These are phyloP conservation scores for Ascaphus truei DNA, from an alignment of 2,113 vertebrate species.

Conservation along the genomic window DNA sequence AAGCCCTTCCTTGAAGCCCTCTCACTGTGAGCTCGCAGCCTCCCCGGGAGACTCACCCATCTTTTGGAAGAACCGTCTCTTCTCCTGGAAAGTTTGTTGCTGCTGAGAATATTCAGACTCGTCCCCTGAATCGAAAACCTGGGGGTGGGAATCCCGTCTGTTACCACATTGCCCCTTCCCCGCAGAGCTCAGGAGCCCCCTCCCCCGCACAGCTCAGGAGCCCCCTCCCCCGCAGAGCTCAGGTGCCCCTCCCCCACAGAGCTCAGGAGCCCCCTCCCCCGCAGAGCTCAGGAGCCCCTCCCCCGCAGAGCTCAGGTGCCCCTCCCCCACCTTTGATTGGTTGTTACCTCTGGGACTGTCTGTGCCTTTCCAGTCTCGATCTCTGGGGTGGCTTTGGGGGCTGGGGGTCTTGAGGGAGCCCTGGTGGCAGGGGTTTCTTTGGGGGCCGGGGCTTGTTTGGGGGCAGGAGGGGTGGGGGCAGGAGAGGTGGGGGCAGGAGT, in stretches of 20 bases:
- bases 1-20: too few species aligned
- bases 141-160: neutral
- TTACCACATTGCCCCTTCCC: neutral
- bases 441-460: neutral
- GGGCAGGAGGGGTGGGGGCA: conserved; percentile 10
- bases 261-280: neutral
- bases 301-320: neutral
- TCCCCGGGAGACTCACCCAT: conserved; percentile 74
- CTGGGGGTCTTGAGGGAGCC: neutral
- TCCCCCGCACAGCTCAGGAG: neutral
- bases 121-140: neutral
- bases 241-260: neutral
- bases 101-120: conserved; percentile 25
- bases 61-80: conserved; percentile 80
- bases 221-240: neutral
- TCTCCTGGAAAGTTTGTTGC: conserved; percentile 71
- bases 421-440: conserved; percentile 2
- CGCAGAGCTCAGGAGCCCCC: neutral
- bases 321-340: too few species aligned
- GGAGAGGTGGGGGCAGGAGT: conserved; percentile 27
- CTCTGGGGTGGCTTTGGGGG: conserved; percentile 20
- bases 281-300: neutral
- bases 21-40: too few species aligned
- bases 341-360: neutral
- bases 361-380: neutral